Percentiles rank a stretch among this genome's conserved stretches.
These are phyloP conservation scores for Parauchenoglanis ngamensis DNA, from an alignment of 2,797 vertebrate genomes.

Conservation along the genomic window DNA sequence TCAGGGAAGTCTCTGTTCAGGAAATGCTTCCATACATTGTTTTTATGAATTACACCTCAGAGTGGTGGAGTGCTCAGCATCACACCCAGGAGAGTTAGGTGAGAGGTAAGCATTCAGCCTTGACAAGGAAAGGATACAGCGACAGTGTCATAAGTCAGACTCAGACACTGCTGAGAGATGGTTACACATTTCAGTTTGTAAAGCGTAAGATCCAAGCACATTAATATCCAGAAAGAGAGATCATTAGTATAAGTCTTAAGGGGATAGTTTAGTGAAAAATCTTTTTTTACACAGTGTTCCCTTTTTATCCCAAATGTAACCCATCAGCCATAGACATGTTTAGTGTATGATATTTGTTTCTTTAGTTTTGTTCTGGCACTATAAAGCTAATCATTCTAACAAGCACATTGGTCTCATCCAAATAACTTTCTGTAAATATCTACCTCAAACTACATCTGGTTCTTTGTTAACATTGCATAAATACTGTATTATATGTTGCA, in stretches of 20 bases:
- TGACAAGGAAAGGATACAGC: constrained; percentile 26
- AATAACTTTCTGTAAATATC: not conserved
- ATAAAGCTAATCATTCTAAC: not conserved
- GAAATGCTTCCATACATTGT: constrained; percentile 58
- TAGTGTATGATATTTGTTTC: not conserved
- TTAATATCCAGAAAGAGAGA: constrained; percentile 33
- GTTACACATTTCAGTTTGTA: constrained; percentile 32
- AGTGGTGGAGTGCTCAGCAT: constrained; percentile 40
- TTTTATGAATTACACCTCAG: constrained; percentile 61
- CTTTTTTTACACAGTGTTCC: not conserved
- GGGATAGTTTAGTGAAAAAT: constrained; percentile 4
- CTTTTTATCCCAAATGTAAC: not conserved
- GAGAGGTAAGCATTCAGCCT: constrained; percentile 13
- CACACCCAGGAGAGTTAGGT: constrained; percentile 26
- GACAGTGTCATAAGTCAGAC: constrained; percentile 38
- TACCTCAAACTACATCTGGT: not conserved
- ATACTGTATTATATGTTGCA: no score
- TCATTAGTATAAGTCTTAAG: not conserved
- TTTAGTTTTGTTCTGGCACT: not conserved
- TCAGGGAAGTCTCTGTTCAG: constrained; percentile 57
- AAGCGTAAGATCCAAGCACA: constrained; percentile 18
- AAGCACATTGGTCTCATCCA: not conserved
- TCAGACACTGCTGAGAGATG: constrained; percentile 14
- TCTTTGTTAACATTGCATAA: not conserved
- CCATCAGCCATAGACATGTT: constrained; percentile 17